phyloP scores from a whole-genome alignment of 2,888 invertebrate genomes.

The Epistrophe eligans region DNA sequence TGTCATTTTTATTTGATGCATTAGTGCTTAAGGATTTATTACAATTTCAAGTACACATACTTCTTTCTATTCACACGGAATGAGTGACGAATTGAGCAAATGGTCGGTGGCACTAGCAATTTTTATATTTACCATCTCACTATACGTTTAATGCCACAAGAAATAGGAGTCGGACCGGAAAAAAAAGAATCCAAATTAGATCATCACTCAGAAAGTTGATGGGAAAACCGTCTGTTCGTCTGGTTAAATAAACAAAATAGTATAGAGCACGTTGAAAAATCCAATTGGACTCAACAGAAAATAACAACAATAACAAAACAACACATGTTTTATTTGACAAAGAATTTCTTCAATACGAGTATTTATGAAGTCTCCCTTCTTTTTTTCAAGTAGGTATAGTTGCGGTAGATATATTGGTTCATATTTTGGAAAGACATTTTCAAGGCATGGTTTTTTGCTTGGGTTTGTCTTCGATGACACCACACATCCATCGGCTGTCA shows the following conservation, averaged over 20 bases:
- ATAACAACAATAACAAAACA: slow-evolving; percentile 78
- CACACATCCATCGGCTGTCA: slow-evolving; percentile 72
- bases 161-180: neutral
- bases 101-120: slow-evolving; percentile 52
- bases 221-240: slow-evolving; percentile 70
- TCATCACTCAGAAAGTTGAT: slow-evolving; percentile 72
- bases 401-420: neutral
- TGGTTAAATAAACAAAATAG: slow-evolving; percentile 65
- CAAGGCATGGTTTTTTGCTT: slow-evolving; percentile 49
- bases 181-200: slow-evolving; percentile 67
- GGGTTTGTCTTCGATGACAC: slow-evolving; percentile 63
- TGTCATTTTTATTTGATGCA: slow-evolving; percentile 74
- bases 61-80: slow-evolving; percentile 57
- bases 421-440: slow-evolving; percentile 29
- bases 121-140: slow-evolving; percentile 46
- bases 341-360: slow-evolving; percentile 1
- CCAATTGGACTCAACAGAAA: slow-evolving; percentile 78
- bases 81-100: slow-evolving; percentile 75
- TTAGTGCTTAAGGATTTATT: slow-evolving; percentile 75
- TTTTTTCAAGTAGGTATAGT: slow-evolving; percentile 20
- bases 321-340: slow-evolving; percentile 74
- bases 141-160: slow-evolving; percentile 12
- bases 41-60: slow-evolving; percentile 66
- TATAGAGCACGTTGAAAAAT: slow-evolving; percentile 51
- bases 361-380: slow-evolving; percentile 32